Evolutionary conservation across 2,888 invertebrate species (phyloP), one percentile per base, ranked within the genome.

Genomic region (Hirtodrosophila alboralis): DNA sequence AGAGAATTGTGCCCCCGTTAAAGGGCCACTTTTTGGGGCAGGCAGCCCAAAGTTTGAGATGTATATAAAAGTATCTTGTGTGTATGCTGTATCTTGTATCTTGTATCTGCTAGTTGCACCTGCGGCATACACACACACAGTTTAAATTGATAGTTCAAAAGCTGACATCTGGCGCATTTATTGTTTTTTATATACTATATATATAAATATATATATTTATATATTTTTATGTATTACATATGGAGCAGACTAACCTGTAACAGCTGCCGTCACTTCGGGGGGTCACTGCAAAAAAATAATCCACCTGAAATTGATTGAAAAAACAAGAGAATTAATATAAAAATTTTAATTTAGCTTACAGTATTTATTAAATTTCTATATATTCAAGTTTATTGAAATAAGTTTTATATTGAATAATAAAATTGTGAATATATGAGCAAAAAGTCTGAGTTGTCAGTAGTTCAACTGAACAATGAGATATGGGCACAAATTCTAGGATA

Each of bases 111-210:
- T 3, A 54, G 60, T 64, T 85, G 84, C 79, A 80, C 73, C 79
- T 85, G 79, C 72, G 69, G 23, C 80, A n/a, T n/a, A n/a, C n/a
- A n/a, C n/a, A n/a, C n/a, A n/a, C n/a, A 43, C 54, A 59, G 31
- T 65, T 69, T 66, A 75, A 83, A 75, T 79, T 79, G 73, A 69
- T 75, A 85, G 79, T 75, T 75, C 34, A 30, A 31, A 49, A 27
- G 48, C 23, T 51, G 40, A 6, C 67, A 70, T 60, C 72, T 49
- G 47, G 30, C 34, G 18, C 72, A 57, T 83, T 61, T 85, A 74
- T 70, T 61, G 60, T 59, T 28, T 60, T 54, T 57, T 58, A 37
- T 27, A 62, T 53, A 41, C 14, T 58, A 37, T 53, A 58, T 43
- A 61, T 27, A 9, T 14, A n/a, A n/a, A n/a, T n/a, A n/a, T n/a